Evolutionary conservation across 2,797 vertebrate species (phyloP).

Genomic region (Poeciliopsis presidionis): DNA sequence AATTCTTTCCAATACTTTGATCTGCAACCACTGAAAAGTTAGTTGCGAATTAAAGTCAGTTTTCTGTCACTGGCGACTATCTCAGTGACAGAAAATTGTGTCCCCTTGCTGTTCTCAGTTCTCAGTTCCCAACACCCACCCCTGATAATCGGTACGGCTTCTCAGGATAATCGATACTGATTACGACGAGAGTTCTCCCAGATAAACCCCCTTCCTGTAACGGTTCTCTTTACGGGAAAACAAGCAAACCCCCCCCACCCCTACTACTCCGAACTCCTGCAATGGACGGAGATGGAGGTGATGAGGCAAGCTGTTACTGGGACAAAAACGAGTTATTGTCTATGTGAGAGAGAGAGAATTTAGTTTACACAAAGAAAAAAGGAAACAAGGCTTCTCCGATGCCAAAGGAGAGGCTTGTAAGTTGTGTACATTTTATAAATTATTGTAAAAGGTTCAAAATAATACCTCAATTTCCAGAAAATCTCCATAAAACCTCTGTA

Average conservation of each 20-base stretch:
- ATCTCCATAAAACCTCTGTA: not conserved
- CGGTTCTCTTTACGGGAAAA: slow-evolving; percentile 68
- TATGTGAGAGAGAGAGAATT: not conserved
- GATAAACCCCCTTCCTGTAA: slow-evolving; percentile 78
- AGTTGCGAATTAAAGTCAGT: no score
- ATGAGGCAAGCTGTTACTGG: slow-evolving; percentile 29
- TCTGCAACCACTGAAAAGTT: not conserved
- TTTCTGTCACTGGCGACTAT: slow-evolving; percentile 20
- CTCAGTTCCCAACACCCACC: slow-evolving; percentile 19
- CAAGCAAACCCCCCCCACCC: slow-evolving; percentile 13
- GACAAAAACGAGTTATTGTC: not conserved
- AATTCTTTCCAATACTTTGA: slow-evolving; percentile 4
- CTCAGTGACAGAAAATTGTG: slow-evolving; percentile 66
- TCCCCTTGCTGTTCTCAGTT: slow-evolving; percentile 29
- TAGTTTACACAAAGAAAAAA: not conserved
- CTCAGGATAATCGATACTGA: slow-evolving; percentile 77
- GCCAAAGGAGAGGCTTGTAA: not conserved
- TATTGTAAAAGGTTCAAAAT: not conserved
- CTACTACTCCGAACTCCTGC: slow-evolving; percentile 21
- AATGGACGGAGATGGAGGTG: slow-evolving; percentile 24
- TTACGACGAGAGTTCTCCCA: slow-evolving; percentile 73
- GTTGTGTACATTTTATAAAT: not conserved
- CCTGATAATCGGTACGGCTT: slow-evolving; percentile 30
- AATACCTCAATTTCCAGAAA: not conserved
- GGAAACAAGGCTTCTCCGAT: not conserved